Evolutionary conservation across 2,113 vertebrate genomes (phyloP).

Genomic region (Monopterus albus): DNA sequence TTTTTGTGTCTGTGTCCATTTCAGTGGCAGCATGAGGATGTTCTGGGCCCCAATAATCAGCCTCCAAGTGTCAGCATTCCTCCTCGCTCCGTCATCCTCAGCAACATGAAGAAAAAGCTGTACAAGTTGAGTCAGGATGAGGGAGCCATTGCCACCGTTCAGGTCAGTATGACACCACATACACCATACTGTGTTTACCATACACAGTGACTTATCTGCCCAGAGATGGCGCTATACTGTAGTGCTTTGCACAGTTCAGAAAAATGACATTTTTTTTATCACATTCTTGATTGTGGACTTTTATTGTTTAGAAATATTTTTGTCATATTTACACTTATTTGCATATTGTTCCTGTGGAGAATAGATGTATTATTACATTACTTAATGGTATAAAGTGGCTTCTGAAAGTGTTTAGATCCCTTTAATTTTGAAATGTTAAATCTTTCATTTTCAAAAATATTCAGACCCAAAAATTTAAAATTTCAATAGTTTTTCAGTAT

Average conservation of each 20-base stretch:
- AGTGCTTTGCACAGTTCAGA: not conserved
- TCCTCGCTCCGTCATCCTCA: conserved; percentile 92
- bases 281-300: not conserved
- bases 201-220: not conserved
- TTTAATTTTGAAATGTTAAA: no score
- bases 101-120: conserved; percentile 98
- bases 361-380: no score
- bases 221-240: not conserved
- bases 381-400: no score
- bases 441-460: no score
- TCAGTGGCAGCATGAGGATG: conserved; percentile 98
- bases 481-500: no score
- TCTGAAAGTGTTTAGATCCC: no score
- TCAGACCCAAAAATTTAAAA: no score
- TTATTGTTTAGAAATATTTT: no score
- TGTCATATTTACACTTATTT: no score
- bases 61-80: conserved; percentile 91
- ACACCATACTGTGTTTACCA: not conserved
- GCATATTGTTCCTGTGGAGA: no score
- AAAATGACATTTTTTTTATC: not conserved
- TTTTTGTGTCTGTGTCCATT: not conserved
- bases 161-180: conserved; percentile 81
- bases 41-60: conserved; percentile 90
- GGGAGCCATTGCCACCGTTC: conserved; percentile 89
- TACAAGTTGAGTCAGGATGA: conserved; percentile 97